Percentiles rank a stretch among this genome's conserved stretches.
phyloP scores from a whole-genome alignment of 1,140 invertebrate species.

The Triops longicaudatus region DNA sequence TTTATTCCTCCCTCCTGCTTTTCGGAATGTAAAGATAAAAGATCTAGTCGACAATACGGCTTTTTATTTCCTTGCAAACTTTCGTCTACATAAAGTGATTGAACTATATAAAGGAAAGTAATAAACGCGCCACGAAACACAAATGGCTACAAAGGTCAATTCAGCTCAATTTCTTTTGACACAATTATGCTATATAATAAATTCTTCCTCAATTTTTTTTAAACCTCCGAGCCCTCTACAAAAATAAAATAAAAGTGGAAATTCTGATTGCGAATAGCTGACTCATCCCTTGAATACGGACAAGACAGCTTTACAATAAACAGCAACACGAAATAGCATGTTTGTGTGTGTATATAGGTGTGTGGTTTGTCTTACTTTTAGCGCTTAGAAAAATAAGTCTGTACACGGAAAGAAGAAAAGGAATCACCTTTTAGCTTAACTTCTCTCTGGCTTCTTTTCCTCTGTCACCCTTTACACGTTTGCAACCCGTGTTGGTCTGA shows the following conservation, averaged over 20 bases:
- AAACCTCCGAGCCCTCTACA: not conserved
- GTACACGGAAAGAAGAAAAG: not conserved
- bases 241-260: not conserved
- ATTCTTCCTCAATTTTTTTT: not conserved
- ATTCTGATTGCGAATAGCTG: not conserved
- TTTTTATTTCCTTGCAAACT: not conserved
- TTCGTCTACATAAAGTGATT: not conserved
- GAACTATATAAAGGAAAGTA: not conserved
- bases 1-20: not conserved
- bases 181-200: not conserved
- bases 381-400: conserved; percentile 11
- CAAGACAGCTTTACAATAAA: not conserved
- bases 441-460: not conserved
- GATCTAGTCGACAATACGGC: conserved; percentile 4
- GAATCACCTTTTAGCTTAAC: not conserved
- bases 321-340: not conserved
- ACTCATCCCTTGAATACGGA: not conserved
- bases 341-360: not conserved
- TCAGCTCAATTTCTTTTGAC: not conserved
- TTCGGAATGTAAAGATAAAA: not conserved
- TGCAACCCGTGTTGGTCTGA: conserved; percentile 5
- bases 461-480: not conserved
- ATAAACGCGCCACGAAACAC: not conserved
- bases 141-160: not conserved
- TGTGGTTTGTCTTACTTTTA: not conserved